Percentiles rank a stretch among this genome's conserved stretches.
Conservation (phyloP, 92 coral and sea anemone genomes). For the Diadumene lineata region DNA sequence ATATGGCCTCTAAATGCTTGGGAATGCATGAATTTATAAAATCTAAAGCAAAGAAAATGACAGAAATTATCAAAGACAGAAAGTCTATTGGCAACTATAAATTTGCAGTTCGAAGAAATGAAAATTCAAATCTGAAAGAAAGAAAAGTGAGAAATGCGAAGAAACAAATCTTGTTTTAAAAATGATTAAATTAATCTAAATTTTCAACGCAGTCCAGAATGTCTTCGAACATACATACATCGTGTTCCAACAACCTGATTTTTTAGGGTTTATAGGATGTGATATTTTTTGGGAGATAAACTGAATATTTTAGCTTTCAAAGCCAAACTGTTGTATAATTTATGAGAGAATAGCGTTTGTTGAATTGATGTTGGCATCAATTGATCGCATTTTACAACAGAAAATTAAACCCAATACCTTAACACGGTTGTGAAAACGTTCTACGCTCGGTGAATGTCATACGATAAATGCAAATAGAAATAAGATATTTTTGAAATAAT, state of each 20-base stretch:
- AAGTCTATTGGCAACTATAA: too few species aligned
- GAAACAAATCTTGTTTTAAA: too few species aligned
- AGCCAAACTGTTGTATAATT: background rate
- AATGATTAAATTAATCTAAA: too few species aligned
- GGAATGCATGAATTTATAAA: background rate
- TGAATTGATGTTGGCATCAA: background rate
- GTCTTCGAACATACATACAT: too few species aligned
- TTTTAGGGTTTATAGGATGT: background rate
- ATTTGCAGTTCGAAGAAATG: too few species aligned
- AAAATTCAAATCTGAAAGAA: too few species aligned
- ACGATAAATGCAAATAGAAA: background rate
- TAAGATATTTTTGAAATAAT: background rate
- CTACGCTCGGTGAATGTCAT: too few species aligned
- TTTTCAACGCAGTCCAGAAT: too few species aligned
- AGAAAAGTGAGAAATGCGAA: too few species aligned
- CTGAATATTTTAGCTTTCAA: background rate
- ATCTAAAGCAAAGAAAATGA: too few species aligned
- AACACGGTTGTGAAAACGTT: background rate
- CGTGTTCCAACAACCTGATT: background rate
- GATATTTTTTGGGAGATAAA: background rate
- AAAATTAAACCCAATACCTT: background rate
- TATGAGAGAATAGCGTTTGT: background rate
- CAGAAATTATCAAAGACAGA: too few species aligned
- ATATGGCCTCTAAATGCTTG: background rate
- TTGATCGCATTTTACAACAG: background rate